phyloP scores from a whole-genome alignment of 1,140 invertebrate genomes.

The Octopus sinensis region DNA sequence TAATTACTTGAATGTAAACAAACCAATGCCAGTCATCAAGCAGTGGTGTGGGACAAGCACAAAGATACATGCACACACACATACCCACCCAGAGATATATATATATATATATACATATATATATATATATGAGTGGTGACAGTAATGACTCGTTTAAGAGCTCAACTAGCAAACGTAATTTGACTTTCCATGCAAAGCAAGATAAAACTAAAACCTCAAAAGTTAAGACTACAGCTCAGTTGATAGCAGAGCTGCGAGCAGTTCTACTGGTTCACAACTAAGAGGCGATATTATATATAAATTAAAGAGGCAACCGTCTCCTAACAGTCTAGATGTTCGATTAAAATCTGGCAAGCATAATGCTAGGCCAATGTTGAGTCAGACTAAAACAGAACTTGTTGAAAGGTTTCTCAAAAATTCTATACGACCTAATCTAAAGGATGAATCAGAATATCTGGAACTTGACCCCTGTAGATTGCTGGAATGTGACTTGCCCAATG shows the following conservation, averaged over 20 bases:
- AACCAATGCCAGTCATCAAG: too few relatives aligned
- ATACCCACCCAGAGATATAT: too few relatives aligned
- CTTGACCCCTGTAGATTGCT: not conserved
- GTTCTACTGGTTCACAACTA: constrained; percentile 56
- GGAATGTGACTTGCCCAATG: not conserved
- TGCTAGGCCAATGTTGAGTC: constrained; percentile 34
- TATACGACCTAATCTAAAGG: constrained; percentile 42
- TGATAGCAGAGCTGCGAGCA: constrained; percentile 75
- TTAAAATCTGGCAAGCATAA: not conserved
- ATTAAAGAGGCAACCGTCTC: constrained; percentile 53
- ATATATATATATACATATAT: too few relatives aligned
- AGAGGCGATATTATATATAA: constrained; percentile 50
- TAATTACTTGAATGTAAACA: too few relatives aligned
- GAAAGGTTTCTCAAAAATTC: constrained; percentile 61
- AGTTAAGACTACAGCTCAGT: constrained; percentile 80
- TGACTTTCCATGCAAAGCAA: constrained; percentile 11
- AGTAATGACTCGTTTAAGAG: constrained; percentile 9
- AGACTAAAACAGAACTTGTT: constrained; percentile 64
- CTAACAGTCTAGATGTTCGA: not conserved
- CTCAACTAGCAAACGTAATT: constrained; percentile 10
- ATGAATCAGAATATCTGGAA: constrained; percentile 24
- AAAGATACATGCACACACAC: too few relatives aligned
- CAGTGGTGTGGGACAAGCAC: too few relatives aligned
- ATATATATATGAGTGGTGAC: constrained; percentile 9
- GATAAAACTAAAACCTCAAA: constrained; percentile 58